These are phyloP conservation scores for Sphaeramia orbicularis DNA, from an alignment of 2,797 vertebrate genomes.

Conservation along the genomic window DNA sequence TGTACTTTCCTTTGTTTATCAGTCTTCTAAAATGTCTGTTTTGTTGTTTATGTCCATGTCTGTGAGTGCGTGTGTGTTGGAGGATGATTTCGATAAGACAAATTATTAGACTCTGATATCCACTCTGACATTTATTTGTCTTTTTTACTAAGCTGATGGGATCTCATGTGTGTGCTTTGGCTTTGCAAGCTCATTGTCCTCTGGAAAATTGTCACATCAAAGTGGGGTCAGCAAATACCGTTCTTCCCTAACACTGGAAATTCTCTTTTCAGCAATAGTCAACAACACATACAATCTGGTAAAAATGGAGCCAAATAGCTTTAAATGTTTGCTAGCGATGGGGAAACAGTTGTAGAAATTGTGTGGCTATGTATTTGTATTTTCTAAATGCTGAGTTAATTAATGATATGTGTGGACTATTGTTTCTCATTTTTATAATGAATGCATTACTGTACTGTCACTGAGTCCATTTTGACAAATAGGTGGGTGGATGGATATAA, in stretches of 20 bases:
- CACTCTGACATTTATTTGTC: slow-evolving; percentile 72
- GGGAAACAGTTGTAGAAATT: slow-evolving; percentile 27
- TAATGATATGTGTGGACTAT: slow-evolving; percentile 84
- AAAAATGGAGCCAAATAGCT: slow-evolving; percentile 53
- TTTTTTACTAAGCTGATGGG: slow-evolving; percentile 58
- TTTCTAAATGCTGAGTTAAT: slow-evolving; percentile 80
- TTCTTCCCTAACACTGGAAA: slow-evolving; percentile 85
- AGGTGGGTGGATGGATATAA: slow-evolving; percentile 85
- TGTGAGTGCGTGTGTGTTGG: slow-evolving; percentile 20
- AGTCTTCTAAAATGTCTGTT: slow-evolving; percentile 43
- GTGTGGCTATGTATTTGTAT: slow-evolving; percentile 47
- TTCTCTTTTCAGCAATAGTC: slow-evolving; percentile 77
- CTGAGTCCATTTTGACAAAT: slow-evolving; percentile 88
- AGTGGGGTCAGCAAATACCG: slow-evolving; percentile 82
- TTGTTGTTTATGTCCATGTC: slow-evolving; percentile 42
- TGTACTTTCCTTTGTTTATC: slow-evolving; percentile 65
- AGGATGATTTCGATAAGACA: slow-evolving; percentile 60
- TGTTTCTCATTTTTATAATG: slow-evolving; percentile 86
- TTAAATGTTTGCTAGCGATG: slow-evolving; percentile 21
- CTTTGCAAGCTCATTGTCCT: slow-evolving; percentile 51
- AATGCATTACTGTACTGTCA: slow-evolving; percentile 88
- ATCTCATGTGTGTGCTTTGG: slow-evolving; percentile 54
- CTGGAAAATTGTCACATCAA: slow-evolving; percentile 88
- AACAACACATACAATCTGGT: neutral
- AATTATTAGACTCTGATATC: slow-evolving; percentile 65